A percentile compares a stretch with the other conserved stretches of the same genome.
phyloP scores from a whole-genome alignment of 2,888 invertebrate species.

The Ophion ellenae region DNA sequence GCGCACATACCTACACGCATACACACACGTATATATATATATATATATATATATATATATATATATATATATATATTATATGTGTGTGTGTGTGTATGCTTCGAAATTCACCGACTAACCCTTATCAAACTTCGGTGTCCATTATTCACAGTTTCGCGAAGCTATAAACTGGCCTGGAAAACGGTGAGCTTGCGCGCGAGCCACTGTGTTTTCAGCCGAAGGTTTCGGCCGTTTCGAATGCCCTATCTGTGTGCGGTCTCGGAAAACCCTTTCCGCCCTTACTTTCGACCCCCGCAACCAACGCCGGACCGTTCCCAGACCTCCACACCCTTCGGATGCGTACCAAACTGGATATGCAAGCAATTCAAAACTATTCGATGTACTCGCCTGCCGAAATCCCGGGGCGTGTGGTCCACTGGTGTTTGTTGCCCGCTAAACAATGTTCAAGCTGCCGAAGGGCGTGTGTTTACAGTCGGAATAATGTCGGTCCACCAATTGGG shows the following conservation, averaged over 20 bases:
- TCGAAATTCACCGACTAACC: slow-evolving; percentile 67
- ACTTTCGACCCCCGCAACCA: background rate
- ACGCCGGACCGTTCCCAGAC: background rate
- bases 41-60: background rate
- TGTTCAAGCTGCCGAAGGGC: background rate
- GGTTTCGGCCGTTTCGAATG: slow-evolving; percentile 48
- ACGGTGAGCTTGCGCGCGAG: slow-evolving; percentile 59
- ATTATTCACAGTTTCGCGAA: slow-evolving; percentile 82
- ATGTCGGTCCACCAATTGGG: background rate
- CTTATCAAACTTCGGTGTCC: slow-evolving; percentile 80
- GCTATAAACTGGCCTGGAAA: slow-evolving; percentile 64
- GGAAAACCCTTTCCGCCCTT: slow-evolving; percentile 9
- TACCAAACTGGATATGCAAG: slow-evolving; percentile 5
- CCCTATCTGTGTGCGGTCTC: slow-evolving; percentile 25
- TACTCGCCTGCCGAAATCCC: slow-evolving; percentile 16
- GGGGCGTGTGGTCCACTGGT: background rate
- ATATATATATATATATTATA: background rate
- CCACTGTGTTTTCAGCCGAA: slow-evolving; percentile 66
- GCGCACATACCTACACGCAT: background rate
- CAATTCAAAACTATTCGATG: slow-evolving; percentile 45
- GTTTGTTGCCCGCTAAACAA: background rate
- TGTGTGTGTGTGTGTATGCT: slow-evolving; percentile 13
- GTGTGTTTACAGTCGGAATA: background rate
- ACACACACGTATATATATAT: background rate
- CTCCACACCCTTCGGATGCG: background rate